A percentile compares a stretch with the other conserved stretches of the same genome.
These are phyloP conservation scores for Manis crassicaudata DNA, from an alignment of 2,797 vertebrate species.

Conservation along the genomic window DNA sequence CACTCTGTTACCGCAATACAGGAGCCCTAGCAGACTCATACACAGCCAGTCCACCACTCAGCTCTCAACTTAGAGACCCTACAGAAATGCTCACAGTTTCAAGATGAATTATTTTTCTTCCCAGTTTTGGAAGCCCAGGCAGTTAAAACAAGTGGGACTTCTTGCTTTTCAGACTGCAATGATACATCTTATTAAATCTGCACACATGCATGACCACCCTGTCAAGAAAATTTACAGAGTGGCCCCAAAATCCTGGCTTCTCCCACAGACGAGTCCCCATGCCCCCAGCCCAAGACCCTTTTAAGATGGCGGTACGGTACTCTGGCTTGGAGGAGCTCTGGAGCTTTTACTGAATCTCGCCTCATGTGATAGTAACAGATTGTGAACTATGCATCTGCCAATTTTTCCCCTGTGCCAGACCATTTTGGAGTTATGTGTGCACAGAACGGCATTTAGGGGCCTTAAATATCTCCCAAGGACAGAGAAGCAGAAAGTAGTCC, in stretches of 20 bases:
- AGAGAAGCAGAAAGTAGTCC: neutral
- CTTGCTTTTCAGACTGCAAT: neutral
- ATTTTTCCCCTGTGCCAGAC: neutral
- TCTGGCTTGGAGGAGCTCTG: neutral
- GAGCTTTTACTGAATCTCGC: neutral
- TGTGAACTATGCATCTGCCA: neutral
- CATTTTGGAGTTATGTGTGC: neutral
- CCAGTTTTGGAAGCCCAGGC: neutral
- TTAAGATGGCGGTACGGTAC: neutral
- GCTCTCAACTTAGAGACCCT: neutral
- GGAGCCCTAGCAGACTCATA: neutral
- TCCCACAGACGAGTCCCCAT: neutral
- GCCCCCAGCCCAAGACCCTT: neutral
- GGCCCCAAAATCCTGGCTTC: neutral
- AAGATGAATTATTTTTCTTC: accelerated
- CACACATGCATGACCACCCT: accelerated
- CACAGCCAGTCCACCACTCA: neutral
- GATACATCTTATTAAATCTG: neutral
- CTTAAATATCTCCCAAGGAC: neutral
- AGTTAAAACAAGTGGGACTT: neutral
- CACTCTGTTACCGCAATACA: accelerated
- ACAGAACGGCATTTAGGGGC: conserved; percentile 39
- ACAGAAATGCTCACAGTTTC: neutral
- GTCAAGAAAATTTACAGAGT: accelerated
- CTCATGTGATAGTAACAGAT: neutral